Conservation (phyloP, 2,113 vertebrate genomes). For the Miniopterus natalensis region DNA sequence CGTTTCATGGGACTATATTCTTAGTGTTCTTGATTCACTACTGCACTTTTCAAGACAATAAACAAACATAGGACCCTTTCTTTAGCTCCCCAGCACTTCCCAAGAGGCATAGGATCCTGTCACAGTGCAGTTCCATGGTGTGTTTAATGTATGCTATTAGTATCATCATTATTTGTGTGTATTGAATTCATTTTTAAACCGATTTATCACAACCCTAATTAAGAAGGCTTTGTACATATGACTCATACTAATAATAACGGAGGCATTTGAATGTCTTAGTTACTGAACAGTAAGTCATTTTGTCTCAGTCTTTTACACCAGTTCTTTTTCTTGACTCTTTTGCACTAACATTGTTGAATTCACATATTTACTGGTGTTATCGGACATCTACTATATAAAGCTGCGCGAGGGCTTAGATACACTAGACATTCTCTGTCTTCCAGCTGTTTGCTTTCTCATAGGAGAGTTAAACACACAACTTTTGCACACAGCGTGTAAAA, state of each 20-base stretch:
- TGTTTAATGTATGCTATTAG: not conserved
- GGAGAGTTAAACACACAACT: constrained; percentile 44
- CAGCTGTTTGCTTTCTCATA: not conserved
- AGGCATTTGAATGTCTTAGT: not conserved
- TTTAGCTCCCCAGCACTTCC: not conserved
- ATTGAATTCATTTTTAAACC: not conserved
- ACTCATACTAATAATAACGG: not conserved
- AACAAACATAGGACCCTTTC: not conserved
- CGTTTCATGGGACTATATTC: not conserved
- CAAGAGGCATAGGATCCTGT: not conserved
- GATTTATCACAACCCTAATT: not conserved
- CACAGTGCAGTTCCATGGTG: not conserved
- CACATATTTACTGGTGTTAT: not conserved
- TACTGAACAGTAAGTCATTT: not conserved
- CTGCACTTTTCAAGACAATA: not conserved
- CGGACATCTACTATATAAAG: not conserved
- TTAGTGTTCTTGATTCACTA: not conserved
- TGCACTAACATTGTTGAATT: not conserved
- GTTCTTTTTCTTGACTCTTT: not conserved
- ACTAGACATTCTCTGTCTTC: not conserved
- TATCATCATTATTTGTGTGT: not conserved
- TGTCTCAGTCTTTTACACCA: not conserved
- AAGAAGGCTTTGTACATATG: not conserved
- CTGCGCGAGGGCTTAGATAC: not conserved
- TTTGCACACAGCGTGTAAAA: constrained; percentile 10